Evolutionary conservation across 2,888 invertebrate genomes (phyloP), one percentile per base, ranked within the genome.

Genomic region (Crepidodera aurea): DNA sequence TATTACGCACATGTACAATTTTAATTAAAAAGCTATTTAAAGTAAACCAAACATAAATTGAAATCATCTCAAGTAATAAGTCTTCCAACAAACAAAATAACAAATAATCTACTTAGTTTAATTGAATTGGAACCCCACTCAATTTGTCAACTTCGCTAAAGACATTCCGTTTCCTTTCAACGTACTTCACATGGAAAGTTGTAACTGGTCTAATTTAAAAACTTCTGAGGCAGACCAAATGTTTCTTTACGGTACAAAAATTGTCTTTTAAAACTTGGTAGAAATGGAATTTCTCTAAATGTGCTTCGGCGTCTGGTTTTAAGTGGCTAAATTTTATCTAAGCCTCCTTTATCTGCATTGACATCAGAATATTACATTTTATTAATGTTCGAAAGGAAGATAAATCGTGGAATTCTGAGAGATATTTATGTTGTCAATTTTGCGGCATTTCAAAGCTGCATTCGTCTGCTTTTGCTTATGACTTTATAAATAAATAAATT

Each of bases 221-320:
- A 42, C 42, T 42, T 42, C 19, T 22, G 6, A 22, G 22, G n/a
- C 22, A 18, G 19, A 42, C 42, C 42, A 42, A 42, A 42, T 19
- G 42, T 42, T 42, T 18, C 19, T 22, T 42, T 37, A 37, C 12
- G 15, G 13, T 42, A 42, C 42, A 42, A 42, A 42, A 42, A 42
- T 42, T 42, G 42, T 42, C 19, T 42, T 42, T 42, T 19, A 19
- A 42, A 19, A 42, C 12, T 40, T 40, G 15, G 40, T n/a, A 15
- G 15, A 40, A 40, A 16, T 18, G 18, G 15, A 40, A 40, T 40
- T 40, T 15, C 40, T 15, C 8, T 40, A 40, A 40, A 44, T 44
- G 44, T 44, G 44, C n/a, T 22, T 44, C 19, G 12, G 3, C 22
- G 19, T 19, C 19, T 18, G 19, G 44, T 44, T 44, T 44, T 12